Evolutionary conservation across 1,140 invertebrate genomes (phyloP).

Genomic region (Cherax quadricarinatus): DNA sequence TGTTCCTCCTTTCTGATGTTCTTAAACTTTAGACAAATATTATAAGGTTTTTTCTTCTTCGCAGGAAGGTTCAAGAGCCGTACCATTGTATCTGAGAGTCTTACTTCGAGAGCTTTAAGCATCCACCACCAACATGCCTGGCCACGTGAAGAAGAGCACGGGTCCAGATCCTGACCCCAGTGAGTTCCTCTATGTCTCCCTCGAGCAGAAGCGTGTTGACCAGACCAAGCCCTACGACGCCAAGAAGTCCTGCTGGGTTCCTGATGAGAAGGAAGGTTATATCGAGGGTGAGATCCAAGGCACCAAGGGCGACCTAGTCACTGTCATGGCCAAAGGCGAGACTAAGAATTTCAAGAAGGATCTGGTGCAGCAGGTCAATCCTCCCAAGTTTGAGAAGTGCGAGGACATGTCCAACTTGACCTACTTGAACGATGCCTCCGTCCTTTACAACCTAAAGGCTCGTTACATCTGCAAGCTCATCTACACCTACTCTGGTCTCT

Average conservation of each 20-base stretch:
- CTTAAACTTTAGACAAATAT: too few relatives aligned
- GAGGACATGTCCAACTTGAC: constrained; percentile 70
- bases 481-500: constrained; percentile 65
- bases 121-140: constrained; percentile 65
- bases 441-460: constrained; percentile 82
- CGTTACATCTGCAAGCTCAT: constrained; percentile 67
- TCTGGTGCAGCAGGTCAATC: constrained; percentile 69
- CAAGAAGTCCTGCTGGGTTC: constrained; percentile 63
- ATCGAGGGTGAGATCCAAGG: constrained; percentile 55
- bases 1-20: too few relatives aligned
- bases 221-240: constrained; percentile 69
- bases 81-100: constrained; percentile 39
- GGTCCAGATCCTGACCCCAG: constrained; percentile 58
- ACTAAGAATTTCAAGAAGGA: constrained; percentile 68
- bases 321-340: constrained; percentile 59
- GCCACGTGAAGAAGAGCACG: constrained; percentile 58
- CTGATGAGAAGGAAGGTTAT: constrained; percentile 59
- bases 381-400: constrained; percentile 68
- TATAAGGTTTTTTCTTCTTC: neutral
- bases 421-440: constrained; percentile 63
- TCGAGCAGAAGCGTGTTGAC: constrained; percentile 55
- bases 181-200: constrained; percentile 63
- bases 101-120: constrained; percentile 56
- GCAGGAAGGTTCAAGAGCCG: constrained; percentile 43
- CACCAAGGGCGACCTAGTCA: constrained; percentile 65